Percentiles rank a stretch among this genome's conserved stretches.
Conservation (phyloP, 2,797 vertebrate genomes). For the Gymnothorax javanicus region DNA sequence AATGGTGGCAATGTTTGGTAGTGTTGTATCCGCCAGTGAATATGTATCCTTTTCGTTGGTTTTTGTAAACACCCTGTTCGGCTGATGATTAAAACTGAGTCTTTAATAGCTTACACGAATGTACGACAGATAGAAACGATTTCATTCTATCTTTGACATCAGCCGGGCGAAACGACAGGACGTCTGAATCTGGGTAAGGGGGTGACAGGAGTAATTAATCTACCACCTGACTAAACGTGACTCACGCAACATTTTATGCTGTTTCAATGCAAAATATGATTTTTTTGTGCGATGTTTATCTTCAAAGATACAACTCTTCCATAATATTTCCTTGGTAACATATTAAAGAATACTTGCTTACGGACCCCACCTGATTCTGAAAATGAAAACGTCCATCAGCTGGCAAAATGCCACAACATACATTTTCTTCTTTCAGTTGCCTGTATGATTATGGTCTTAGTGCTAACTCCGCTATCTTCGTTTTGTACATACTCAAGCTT, state of each 20-base stretch:
- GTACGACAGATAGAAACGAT: slow-evolving; percentile 27
- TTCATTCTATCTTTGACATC: slow-evolving; percentile 37
- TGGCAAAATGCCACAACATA: slow-evolving; percentile 30
- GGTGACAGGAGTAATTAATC: background rate
- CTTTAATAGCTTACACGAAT: slow-evolving; percentile 15
- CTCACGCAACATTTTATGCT: background rate
- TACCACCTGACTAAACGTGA: background rate
- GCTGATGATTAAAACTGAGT: background rate
- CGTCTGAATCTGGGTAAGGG: background rate
- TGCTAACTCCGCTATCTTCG: too few relatives aligned
- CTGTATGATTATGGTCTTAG: background rate
- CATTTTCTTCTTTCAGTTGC: background rate
- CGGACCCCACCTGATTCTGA: slow-evolving; percentile 12
- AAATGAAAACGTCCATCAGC: slow-evolving; percentile 31
- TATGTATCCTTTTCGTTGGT: background rate
- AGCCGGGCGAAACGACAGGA: slow-evolving; percentile 25
- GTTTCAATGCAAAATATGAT: background rate
- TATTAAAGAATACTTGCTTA: background rate
- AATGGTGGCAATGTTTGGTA: background rate
- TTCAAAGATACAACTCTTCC: background rate
- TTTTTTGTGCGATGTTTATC: too few relatives aligned
- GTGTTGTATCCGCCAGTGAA: background rate
- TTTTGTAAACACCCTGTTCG: background rate
- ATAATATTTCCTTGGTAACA: background rate
- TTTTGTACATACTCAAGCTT: background rate